Percentiles rank a stretch among this genome's conserved stretches.
phyloP scores from a whole-genome alignment of 23 tunicate species.

The Aplidium turbinatum region DNA sequence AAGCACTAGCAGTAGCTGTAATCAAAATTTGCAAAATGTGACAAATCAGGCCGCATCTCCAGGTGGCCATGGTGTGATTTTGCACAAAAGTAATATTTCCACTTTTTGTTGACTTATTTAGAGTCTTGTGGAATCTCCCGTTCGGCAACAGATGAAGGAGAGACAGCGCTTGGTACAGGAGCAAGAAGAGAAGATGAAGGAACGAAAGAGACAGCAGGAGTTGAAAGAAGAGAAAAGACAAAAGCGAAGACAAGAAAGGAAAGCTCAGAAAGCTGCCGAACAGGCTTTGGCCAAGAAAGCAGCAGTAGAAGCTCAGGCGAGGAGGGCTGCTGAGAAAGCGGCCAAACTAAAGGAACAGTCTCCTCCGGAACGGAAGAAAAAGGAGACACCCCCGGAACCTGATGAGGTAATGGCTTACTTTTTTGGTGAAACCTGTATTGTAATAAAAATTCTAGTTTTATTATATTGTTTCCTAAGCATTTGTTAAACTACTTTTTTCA shows the following conservation, averaged over 20 bases:
- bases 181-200: constrained; percentile 45
- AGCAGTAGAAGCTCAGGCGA: constrained; percentile 6
- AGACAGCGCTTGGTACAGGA: constrained; percentile 39
- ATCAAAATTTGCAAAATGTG: too few species aligned
- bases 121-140: constrained; percentile 86
- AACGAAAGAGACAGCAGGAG: constrained; percentile 42
- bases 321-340: constrained; percentile 9
- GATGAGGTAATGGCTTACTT: background rate
- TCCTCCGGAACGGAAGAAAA: background rate
- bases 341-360: constrained; percentile 10
- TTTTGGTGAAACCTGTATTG: too few species aligned
- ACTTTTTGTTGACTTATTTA: background rate
- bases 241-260: constrained; percentile 38
- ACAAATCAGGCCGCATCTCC: too few species aligned
- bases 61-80: too few species aligned
- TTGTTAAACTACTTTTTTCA: too few species aligned
- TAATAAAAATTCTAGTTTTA: too few species aligned
- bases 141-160: constrained; percentile 70
- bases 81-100: too few species aligned
- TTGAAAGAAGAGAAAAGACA: constrained; percentile 35
- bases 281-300: constrained; percentile 4
- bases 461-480: too few species aligned
- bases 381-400: background rate
- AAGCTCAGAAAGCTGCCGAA: constrained; percentile 28
- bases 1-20: too few species aligned